These are phyloP conservation scores for Arbacia lixula DNA, from an alignment of 53 echinoderm and acorn worm genomes.

Conservation along the genomic window DNA sequence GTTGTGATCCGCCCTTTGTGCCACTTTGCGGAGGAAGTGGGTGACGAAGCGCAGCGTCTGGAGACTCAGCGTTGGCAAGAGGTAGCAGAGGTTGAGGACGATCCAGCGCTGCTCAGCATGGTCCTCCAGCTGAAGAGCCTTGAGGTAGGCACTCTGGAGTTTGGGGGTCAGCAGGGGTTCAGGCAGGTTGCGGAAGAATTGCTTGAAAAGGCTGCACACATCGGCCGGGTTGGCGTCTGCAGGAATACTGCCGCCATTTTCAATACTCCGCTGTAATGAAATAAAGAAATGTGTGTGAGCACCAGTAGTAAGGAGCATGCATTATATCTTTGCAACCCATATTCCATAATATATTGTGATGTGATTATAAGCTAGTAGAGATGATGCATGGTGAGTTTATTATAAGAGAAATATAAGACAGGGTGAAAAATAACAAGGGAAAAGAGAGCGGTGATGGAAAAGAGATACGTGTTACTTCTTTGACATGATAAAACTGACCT, in stretches of 20 bases:
- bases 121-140: conserved; percentile 73
- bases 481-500: too few species aligned
- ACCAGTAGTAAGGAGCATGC: too few species aligned
- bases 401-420: too few species aligned
- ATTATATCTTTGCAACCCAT: too few species aligned
- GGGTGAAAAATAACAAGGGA: too few species aligned
- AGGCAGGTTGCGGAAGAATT: conserved; percentile 88
- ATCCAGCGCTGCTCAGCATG: conserved; percentile 67
- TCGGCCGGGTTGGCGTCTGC: conserved; percentile 76
- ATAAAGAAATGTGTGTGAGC: too few species aligned
- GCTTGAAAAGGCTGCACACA: conserved; percentile 92
- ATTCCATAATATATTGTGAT: too few species aligned
- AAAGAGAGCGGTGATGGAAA: too few species aligned
- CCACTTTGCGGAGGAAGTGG: conserved; percentile 77
- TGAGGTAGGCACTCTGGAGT: conserved; percentile 74
- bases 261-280: conserved; percentile 71
- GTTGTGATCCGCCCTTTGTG: conserved; percentile 67
- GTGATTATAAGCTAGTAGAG: too few species aligned
- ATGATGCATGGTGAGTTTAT: too few species aligned
- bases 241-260: conserved; percentile 68
- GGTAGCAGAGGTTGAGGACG: conserved; percentile 67
- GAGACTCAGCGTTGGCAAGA: conserved; percentile 69
- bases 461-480: too few species aligned
- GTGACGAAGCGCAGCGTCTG: conserved; percentile 81
- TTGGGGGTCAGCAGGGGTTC: conserved; percentile 78